A percentile compares a stretch with the other conserved stretches of the same genome.
Evolutionary conservation across 1,140 invertebrate genomes (phyloP).

Genomic region (Platorchestia sp.): DNA sequence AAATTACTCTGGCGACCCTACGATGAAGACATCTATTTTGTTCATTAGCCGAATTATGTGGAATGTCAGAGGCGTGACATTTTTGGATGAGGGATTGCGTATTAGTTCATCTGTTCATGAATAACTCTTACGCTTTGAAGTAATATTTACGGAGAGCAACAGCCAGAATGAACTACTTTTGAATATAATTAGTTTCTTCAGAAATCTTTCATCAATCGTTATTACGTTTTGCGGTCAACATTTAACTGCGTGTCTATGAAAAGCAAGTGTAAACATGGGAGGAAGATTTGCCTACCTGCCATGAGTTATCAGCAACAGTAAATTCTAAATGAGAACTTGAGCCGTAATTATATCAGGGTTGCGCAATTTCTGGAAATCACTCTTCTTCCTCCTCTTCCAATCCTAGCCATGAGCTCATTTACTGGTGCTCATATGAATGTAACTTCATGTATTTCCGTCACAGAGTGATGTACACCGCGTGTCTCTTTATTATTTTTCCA

Average conservation of each 20-base stretch:
- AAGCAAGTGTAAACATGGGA: neutral
- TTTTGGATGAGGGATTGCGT: too few relatives aligned
- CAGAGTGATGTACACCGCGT: too few relatives aligned
- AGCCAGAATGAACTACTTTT: too few relatives aligned
- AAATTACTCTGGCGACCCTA: too few relatives aligned
- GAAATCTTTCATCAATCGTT: neutral
- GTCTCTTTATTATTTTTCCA: too few relatives aligned
- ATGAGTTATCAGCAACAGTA: neutral
- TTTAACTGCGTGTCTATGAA: neutral
- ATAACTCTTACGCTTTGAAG: too few relatives aligned
- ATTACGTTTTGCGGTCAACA: neutral
- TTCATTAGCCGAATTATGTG: too few relatives aligned
- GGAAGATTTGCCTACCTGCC: neutral
- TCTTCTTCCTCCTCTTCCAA: neutral
- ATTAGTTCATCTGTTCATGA: too few relatives aligned
- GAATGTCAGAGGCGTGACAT: too few relatives aligned
- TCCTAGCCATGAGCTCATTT: neutral
- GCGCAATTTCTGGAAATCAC: neutral
- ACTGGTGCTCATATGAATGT: neutral
- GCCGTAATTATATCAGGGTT: neutral
- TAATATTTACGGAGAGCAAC: too few relatives aligned
- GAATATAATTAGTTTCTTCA: neutral
- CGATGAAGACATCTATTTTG: too few relatives aligned
- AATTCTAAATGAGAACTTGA: neutral
- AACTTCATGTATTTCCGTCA: neutral